Evolutionary conservation across 53 echinoderm and acorn worm genomes (phyloP), one percentile per base, ranked within the genome.

Genomic region (Crossaster papposus): DNA sequence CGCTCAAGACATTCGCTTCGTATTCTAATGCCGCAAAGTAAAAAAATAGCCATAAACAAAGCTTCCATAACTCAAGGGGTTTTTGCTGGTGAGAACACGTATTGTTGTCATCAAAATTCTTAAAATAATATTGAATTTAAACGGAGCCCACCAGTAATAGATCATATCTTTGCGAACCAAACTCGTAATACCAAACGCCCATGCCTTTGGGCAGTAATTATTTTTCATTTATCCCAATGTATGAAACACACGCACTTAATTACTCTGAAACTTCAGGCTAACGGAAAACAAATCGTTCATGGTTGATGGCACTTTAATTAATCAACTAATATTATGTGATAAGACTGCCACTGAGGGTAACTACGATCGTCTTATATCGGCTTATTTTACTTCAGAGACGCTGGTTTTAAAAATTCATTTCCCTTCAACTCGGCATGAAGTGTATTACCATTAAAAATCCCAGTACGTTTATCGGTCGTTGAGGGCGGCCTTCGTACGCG

Each of bases 401-500:
- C 9, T 9, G 9, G 9, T 44, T 44, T 44, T 1, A 44, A 44
- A 44, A 44, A 44, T 44, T 9, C 44, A 44, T 9, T 44, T 7
- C 44, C 44, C 44, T 44, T 44, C 44, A 44, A 44, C 44, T 44
- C 44, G 9, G 44, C 44, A 58, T 20, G 12, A 58, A 58, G 58
- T 58, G 2, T 2, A 18, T 58, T 58, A 8, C 58, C 29, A 2
- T 72, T 6, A 30, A 30, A 30, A 30, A 11, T 35, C 13, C 30
- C 74, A n/a, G 14, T 35, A 2, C 26, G 20, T 14, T 30, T 17
- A 30, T 34, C 30, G 22, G 18, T 81, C 81, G 81, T 81, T 81
- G 81, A 81, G 81, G 81, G 81, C 81, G 81, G 81, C 63, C 28
- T 81, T 62, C 22, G 55, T 54, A 80, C 80, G 54, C 52, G 26